A percentile compares a stretch with the other conserved stretches of the same genome.
These are phyloP conservation scores for Lasius platythorax DNA, from an alignment of 2,888 invertebrate species.

Conservation along the genomic window DNA sequence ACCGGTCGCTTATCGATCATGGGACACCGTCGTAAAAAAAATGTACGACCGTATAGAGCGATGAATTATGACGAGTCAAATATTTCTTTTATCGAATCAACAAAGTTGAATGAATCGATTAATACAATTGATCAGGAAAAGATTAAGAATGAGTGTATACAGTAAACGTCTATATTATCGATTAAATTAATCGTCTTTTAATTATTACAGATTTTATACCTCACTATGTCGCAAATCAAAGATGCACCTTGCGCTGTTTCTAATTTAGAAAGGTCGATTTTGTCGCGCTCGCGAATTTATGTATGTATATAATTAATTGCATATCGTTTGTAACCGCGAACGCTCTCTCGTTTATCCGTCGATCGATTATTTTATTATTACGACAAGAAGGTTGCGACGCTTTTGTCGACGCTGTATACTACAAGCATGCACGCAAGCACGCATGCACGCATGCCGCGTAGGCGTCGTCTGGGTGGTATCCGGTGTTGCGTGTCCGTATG, in stretches of 20 bases:
- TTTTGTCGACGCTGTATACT: slow-evolving; percentile 19
- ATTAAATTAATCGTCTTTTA: background rate
- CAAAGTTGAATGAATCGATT: background rate
- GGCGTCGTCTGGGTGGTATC: slow-evolving; percentile 84
- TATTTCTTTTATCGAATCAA: background rate
- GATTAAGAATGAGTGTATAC: background rate
- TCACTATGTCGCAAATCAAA: background rate
- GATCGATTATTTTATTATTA: slow-evolving; percentile 23
- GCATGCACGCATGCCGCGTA: slow-evolving; percentile 67
- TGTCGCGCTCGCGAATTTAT: background rate
- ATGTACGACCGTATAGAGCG: background rate
- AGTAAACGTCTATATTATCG: background rate
- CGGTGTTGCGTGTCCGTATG: slow-evolving; percentile 81
- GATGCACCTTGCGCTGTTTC: background rate
- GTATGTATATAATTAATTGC: background rate
- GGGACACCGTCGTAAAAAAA: background rate
- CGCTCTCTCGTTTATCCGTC: background rate
- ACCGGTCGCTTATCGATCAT: background rate
- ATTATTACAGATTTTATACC: background rate
- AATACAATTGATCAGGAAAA: background rate
- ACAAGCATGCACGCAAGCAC: background rate
- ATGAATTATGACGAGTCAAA: background rate
- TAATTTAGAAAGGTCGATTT: background rate
- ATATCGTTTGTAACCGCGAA: slow-evolving; percentile 14
- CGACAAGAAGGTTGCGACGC: slow-evolving; percentile 9